Percentiles rank a stretch among this genome's conserved stretches.
phyloP scores from a whole-genome alignment of 2,113 vertebrate species.

The Notarius quadriscutis region DNA sequence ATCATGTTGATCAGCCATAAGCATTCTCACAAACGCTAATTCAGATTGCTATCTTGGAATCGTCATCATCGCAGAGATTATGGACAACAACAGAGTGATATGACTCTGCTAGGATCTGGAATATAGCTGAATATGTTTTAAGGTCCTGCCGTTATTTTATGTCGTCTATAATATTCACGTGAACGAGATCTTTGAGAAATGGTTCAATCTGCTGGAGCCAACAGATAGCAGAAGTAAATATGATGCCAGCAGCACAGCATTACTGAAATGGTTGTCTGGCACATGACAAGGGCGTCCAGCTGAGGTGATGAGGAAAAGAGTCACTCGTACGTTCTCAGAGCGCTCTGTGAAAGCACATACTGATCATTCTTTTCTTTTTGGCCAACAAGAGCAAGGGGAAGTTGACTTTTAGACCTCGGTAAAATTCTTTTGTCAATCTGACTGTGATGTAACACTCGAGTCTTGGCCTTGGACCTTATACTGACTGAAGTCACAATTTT shows the following conservation, averaged over 20 bases:
- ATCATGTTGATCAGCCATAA: too few species aligned
- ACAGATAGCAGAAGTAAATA: not conserved
- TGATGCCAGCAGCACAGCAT: not conserved
- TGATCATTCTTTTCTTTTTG: not conserved
- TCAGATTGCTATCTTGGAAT: too few species aligned
- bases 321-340: not conserved
- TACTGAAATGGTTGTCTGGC: not conserved
- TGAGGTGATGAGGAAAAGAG: slow-evolving; percentile 16
- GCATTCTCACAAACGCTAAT: too few species aligned
- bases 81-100: not conserved
- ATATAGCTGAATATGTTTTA: too few species aligned
- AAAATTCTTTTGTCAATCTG: not conserved
- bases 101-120: not conserved
- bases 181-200: not conserved
- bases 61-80: too few species aligned
- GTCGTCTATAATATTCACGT: not conserved
- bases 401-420: not conserved
- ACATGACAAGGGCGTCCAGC: slow-evolving; percentile 3
- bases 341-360: not conserved
- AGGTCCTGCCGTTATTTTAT: not conserved
- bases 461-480: not conserved
- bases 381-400: not conserved
- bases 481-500: not conserved
- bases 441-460: not conserved
- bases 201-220: too few species aligned